phyloP scores from a whole-genome alignment of 2,888 invertebrate species.

The Griposia aprilina region DNA sequence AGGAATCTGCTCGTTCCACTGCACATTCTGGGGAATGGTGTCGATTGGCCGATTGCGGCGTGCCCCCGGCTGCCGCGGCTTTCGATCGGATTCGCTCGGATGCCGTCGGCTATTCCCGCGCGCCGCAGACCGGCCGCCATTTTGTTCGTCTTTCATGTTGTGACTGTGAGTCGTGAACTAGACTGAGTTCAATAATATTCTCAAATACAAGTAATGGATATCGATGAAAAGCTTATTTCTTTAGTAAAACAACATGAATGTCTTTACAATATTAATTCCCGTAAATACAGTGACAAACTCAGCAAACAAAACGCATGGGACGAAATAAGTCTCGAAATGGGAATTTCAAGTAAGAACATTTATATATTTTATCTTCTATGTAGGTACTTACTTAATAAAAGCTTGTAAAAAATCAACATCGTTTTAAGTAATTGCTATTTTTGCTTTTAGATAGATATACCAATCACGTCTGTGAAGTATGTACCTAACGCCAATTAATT shows the following conservation, averaged over 20 bases:
- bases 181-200: background rate
- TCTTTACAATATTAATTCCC: constrained; percentile 38
- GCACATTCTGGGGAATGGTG: background rate
- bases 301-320: constrained; percentile 43
- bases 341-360: constrained; percentile 36
- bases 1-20: background rate
- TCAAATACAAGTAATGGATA: constrained; percentile 18
- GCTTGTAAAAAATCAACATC: background rate
- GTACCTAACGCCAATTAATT: background rate
- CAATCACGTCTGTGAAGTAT: background rate
- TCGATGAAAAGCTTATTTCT: constrained; percentile 44
- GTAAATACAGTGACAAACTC: constrained; percentile 29
- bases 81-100: constrained; percentile 30
- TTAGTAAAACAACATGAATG: constrained; percentile 40
- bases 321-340: constrained; percentile 37
- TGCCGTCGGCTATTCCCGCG: constrained; percentile 33
- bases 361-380: background rate
- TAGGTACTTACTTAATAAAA: too few species aligned
- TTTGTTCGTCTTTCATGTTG: constrained; percentile 27
- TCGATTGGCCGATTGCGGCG: background rate
- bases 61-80: constrained; percentile 18
- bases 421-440: constrained; percentile 6
- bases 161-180: background rate
- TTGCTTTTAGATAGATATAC: background rate
- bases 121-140: constrained; percentile 7